A percentile compares a stretch with the other conserved stretches of the same genome.
These are phyloP conservation scores for Apeira syringaria DNA, from an alignment of 2,888 invertebrate genomes.

Conservation along the genomic window DNA sequence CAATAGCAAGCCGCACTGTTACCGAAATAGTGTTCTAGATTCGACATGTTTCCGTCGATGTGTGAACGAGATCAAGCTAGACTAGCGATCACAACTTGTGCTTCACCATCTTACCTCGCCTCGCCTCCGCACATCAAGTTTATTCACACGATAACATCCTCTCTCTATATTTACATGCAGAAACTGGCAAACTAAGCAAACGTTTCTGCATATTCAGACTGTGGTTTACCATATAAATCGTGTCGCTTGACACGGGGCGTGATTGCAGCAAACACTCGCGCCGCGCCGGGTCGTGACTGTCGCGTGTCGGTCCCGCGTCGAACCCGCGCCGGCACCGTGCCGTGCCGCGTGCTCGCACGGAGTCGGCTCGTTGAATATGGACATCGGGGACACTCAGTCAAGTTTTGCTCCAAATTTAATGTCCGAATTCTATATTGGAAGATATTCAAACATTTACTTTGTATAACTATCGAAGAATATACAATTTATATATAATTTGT, in stretches of 20 bases:
- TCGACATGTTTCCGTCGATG: too few relatives aligned
- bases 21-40: too few relatives aligned
- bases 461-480: too few relatives aligned
- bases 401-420: too few relatives aligned
- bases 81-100: too few relatives aligned
- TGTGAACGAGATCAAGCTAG: too few relatives aligned
- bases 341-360: slow-evolving; percentile 1
- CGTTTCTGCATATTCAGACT: slow-evolving; percentile 20
- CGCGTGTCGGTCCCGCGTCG: slow-evolving; percentile 2
- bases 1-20: too few relatives aligned
- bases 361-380: slow-evolving; percentile 7
- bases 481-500: too few relatives aligned
- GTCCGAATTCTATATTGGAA: too few relatives aligned
- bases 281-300: neutral
- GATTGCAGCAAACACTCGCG: slow-evolving; percentile 21
- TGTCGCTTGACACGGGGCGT: slow-evolving; percentile 16
- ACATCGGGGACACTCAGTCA: too few relatives aligned
- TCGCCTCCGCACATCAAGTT: slow-evolving; percentile 13
- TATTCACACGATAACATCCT: slow-evolving; percentile 26
- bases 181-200: slow-evolving; percentile 19
- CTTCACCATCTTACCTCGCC: too few relatives aligned
- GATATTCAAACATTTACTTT: too few relatives aligned
- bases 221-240: slow-evolving; percentile 23
- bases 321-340: neutral
- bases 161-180: slow-evolving; percentile 13